A percentile compares a stretch with the other conserved stretches of the same genome.
Conservation (phyloP, 2,113 vertebrate species). For the Pandion haliaetus region DNA sequence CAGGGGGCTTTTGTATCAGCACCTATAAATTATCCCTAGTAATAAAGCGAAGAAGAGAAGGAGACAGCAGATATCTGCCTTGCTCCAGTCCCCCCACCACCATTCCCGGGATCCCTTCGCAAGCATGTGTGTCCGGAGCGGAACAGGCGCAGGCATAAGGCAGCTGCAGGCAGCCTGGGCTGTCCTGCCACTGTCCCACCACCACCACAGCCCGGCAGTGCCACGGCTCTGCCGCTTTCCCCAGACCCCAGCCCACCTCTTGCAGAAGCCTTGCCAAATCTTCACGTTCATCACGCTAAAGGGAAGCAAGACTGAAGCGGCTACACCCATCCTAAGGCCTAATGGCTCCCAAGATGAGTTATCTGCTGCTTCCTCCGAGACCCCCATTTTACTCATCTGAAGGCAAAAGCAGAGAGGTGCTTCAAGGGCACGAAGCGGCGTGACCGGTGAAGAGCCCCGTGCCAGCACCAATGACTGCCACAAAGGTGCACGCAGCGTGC, state of each 20-base stretch:
- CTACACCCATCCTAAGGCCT: accelerated
- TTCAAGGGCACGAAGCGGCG: neutral
- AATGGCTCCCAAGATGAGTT: neutral
- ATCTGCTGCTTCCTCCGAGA: neutral
- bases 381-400: accelerated
- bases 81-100: neutral
- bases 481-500: accelerated
- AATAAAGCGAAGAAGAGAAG: neutral
- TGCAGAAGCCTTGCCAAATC: neutral
- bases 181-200: neutral
- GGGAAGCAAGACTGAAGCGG: neutral
- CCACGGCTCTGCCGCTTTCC: neutral
- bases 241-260: neutral
- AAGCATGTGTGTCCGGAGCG: neutral
- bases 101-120: neutral
- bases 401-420: neutral
- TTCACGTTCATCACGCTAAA: accelerated
- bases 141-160: neutral
- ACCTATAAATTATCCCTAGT: neutral
- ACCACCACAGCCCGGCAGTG: accelerated
- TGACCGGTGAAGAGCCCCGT: accelerated
- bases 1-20: neutral
- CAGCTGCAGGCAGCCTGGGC: neutral
- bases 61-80: neutral
- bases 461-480: neutral